Base-by-base conservation (phyloP, 2,888 invertebrate species). In the Smittia sp. region DNA sequence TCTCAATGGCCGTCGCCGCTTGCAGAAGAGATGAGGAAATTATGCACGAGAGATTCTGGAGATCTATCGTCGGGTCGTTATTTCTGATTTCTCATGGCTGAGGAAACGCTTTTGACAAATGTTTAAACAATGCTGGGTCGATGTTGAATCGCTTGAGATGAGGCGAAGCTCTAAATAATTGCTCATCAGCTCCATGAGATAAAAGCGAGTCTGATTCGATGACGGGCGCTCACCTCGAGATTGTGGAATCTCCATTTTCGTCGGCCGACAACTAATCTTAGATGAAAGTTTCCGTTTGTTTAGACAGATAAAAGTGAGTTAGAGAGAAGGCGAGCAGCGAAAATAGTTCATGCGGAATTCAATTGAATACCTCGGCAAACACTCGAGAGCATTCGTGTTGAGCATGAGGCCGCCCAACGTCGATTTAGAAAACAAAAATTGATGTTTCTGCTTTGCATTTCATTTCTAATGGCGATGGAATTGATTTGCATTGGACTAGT, bases 401-500 rank as follows among this genome's bases (percentile, higher is more conserved):
- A n/a, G 58, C 18, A 58, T 58, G 22, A 58, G n/a, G n/a, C 22
- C 63, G 25, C 63, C 25, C 63, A 63, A 63, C 27, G 25, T 63
- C 27, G 24, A 63, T 63, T 63, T 63, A 25, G 58, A 63, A 63
- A 63, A 27, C 20, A 13, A 27, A 18, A 27, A 24, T 27, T 63
- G 63, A 24, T 63, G 63, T 13, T 58, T 13, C 52, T 58, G 25
- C 15, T 24, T 63, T 63, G 27, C 63, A 27, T 63, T 63, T 27
- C 20, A 4, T n/a, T 63, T 22, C 13, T n/a, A 27, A 63, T 63
- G 25, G 20, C 9, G 22, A 58, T 20, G 9, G 11, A 63, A 63
- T 27, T 63, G 63, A 63, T 63, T 63, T 63, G 63, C 25, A 25
- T 63, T 63, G 63, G n/a, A 27, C 63, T 63, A 24, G 63, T 63